Percentiles rank a stretch among this genome's conserved stretches.
phyloP scores from a whole-genome alignment of 2,888 invertebrate genomes.

The Mactromeris polynyma region DNA sequence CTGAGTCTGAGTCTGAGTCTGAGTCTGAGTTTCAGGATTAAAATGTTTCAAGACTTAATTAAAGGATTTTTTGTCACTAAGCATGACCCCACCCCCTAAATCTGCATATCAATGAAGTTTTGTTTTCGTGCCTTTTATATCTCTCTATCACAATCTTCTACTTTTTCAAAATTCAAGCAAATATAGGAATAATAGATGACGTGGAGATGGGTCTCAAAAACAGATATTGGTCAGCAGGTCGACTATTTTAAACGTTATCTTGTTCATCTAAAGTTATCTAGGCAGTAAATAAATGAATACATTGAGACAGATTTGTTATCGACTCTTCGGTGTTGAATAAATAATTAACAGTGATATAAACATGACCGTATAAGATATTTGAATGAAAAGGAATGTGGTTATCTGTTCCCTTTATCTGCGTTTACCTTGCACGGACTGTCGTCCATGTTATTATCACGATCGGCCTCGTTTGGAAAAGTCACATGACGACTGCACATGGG shows the following conservation, averaged over 20 bases:
- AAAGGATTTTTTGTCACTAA: no score
- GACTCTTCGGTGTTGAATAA: background rate
- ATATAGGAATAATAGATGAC: no score
- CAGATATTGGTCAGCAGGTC: no score
- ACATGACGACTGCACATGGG: background rate
- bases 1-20: no score
- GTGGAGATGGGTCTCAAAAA: no score
- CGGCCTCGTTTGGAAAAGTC: slow-evolving; percentile 8
- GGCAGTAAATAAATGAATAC: background rate
- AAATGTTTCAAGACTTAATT: no score
- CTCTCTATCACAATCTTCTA: no score
- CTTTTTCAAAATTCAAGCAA: no score
- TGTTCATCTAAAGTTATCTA: background rate
- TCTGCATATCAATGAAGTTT: no score
- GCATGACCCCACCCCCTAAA: no score
- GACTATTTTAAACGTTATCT: background rate
- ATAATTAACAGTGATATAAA: slow-evolving; percentile 1
- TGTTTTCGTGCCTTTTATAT: no score
- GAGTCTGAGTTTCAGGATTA: no score
- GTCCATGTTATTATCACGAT: background rate
- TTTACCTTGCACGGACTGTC: background rate
- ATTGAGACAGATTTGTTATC: background rate
- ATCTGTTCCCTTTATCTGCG: background rate
- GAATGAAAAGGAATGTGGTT: background rate
- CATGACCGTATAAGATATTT: slow-evolving; percentile 22